Percentiles rank a stretch among this genome's conserved stretches.
Evolutionary conservation across 30 jellyfish, hydroid and myxozoan genomes (phyloP).

Genomic region (Chrysaora quinquecirrha): DNA sequence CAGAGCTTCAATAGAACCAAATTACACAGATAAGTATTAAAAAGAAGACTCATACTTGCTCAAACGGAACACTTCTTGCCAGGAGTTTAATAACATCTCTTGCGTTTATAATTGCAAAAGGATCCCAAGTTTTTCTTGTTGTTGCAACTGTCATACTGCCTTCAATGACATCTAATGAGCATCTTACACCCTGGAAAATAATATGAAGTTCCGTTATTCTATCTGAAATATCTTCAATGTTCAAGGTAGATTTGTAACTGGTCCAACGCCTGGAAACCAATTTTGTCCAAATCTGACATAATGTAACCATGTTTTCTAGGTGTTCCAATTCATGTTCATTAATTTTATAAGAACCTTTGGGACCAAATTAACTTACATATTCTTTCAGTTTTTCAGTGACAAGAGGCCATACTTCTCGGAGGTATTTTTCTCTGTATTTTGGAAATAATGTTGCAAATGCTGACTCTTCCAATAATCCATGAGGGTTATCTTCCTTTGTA

Average conservation of each 20-base stretch:
- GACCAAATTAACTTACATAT: slow-evolving; percentile 67
- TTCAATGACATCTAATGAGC: slow-evolving; percentile 84
- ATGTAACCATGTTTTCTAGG: too few relatives aligned
- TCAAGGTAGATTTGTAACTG: too few relatives aligned
- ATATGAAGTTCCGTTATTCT: too few relatives aligned
- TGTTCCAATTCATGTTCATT: too few relatives aligned
- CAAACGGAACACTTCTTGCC: slow-evolving; percentile 98
- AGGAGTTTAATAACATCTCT: slow-evolving; percentile 90
- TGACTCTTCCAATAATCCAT: slow-evolving; percentile 94
- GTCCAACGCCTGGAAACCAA: too few relatives aligned
- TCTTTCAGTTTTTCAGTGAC: slow-evolving; percentile 82
- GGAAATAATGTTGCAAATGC: slow-evolving; percentile 98
- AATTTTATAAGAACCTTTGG: too few relatives aligned
- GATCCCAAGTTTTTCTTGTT: slow-evolving; percentile 95
- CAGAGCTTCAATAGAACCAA: too few relatives aligned
- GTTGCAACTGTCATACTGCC: slow-evolving; percentile 95
- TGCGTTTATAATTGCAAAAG: slow-evolving; percentile 85
- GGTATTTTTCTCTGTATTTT: slow-evolving; percentile 92
- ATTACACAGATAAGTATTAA: too few relatives aligned
- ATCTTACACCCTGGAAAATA: slow-evolving; percentile 69
- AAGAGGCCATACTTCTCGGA: slow-evolving; percentile 97
- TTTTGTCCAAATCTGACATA: too few relatives aligned
- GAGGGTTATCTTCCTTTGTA: slow-evolving; percentile 87
- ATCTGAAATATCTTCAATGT: too few relatives aligned
- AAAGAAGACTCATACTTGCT: too few relatives aligned